Evolutionary conservation across 2,888 invertebrate species (phyloP), one percentile per base, ranked within the genome.

Genomic region (Dryocosmus kuriphilus): DNA sequence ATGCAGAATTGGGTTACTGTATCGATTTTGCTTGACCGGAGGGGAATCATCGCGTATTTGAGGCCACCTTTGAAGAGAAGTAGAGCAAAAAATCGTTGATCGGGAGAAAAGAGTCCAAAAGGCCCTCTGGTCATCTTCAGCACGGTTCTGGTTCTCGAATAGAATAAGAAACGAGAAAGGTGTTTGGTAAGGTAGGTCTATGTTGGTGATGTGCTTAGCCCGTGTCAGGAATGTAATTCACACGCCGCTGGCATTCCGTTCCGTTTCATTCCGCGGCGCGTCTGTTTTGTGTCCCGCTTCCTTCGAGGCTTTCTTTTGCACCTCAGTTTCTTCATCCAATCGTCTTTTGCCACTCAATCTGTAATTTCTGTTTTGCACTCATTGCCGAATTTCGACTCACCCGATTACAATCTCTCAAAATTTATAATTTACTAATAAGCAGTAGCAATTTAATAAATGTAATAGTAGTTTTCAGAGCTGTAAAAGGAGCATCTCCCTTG

Each of bases 171-270:
- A 77, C 75, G 73, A 85, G 60, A 60, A 60, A 87, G 83, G 83
- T 83, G 84, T 85, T 82, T 78, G 83, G 84, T 75, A 82, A 85
- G 85, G 85, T 83, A 84, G 86, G 83, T 86, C 83, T 84, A 85
- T 84, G 89, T 87, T 83, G 86, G 78, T 83, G 78, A 82, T 88
- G 86, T 84, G 88, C 88, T 89, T 88, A 89, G 87, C 82, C 87
- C 88, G 90, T 89, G 90, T 90, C 90, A 86, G 87, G 90, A 90
- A 89, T 89, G 89, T 89, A 89, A 90, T 90, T 90, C 90, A 90
- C 90, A 89, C 89, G 88, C 86, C 86, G 85, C 83, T 88, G 89
- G 89, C 88, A 89, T 89, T 89, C 88, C 88, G 85, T 83, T 84
- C 81, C 86, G 83, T 88, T 87, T 85, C 88, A 86, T 86, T 84